Evolutionary conservation across 2,797 vertebrate genomes (phyloP), one percentile per base, ranked within the genome.

Genomic region (Poeciliopsis infans): DNA sequence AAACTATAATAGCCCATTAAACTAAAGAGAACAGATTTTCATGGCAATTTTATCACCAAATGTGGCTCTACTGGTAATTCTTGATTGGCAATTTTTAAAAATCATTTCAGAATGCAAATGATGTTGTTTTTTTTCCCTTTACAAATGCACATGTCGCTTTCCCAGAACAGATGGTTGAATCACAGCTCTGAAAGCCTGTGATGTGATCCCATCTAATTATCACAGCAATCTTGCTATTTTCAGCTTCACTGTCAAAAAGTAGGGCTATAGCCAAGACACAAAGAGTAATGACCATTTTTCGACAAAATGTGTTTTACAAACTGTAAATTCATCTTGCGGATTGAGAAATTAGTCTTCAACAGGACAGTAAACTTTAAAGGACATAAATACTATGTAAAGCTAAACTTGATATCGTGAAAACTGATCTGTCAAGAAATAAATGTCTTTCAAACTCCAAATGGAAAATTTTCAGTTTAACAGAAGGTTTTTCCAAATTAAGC

Each of bases 81-180:
- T 15, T 6, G 28, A 41, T 72, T 71, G 49, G 39, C 39, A 79
- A 43, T 72, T 76, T 53, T 25, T 25, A 2, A 15, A 49, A 41
- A 76, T 79, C 80, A 80, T 77, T 31, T 39, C 68, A 36, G 12
- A 74, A 69, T 46, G 41, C 74, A 47, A 78, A 81, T 41, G 83
- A 57, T 82, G 64, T 77, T 68, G 87, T 86, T 74, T 80, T 85
- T 61, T 79, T 87, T 68, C 46, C 2, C 33, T 33, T 64, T 64
- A 36, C 57, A 76, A 69, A 74, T 73, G 85, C 73, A 78, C 81
- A 82, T 85, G 78, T 71, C 13, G 16, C 84, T 87, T 89, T 84
- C 76, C 84, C 75, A 85, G 77, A 87, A 80, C 85, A 88, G 86
- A 90, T 91, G 89, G 91, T 89, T 82, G 82, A 86, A 87, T 87